Evolutionary conservation across 2,797 vertebrate species (phyloP), one percentile per base, ranked within the genome.

Genomic region (Tympanoctomys barrerae): DNA sequence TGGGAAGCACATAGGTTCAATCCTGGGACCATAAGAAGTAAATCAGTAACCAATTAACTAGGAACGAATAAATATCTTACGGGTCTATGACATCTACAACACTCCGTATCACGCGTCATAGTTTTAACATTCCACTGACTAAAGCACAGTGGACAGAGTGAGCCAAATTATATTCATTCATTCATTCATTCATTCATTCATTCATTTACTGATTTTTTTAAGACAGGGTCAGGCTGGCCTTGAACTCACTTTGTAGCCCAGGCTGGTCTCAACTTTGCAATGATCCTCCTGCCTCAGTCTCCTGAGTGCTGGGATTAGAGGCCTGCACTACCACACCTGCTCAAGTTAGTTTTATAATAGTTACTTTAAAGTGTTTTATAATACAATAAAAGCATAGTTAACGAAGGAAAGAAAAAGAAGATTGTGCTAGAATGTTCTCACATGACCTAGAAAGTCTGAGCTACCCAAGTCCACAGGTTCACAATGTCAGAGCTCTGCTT

Each of bases 331-430:
- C 49, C 49, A 49, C 49, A 49, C 49, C 49, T 11, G 11, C 49
- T 49, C 49, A 49, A 49, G 11, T 49, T 49, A 49, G 8, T 71
- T 62, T 77, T 57, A 2, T 28, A 77, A n/a, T 61, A 22, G 0
- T 2, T 61, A 19, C 24, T 87, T 92, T 49, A 89, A 92, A 89
- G 26, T 22, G 49, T 52, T 80, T 52, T 77, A 93, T 89, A 31
- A 33, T 61, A 86, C 0, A 0, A 57, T 61, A 85, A 42, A 42
- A 87, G 16, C 12, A 52, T 10, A 36, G 12, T 54, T 21, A 31
- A 59, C 26, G 91, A 26, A 26, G 11, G 36, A 73, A 71, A 85
- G 52, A 62, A 33, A 87, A 89, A 8, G 3, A 1, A 82, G 33
- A 49, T 1, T 16, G 36, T 2, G 24, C 13, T n/a, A 16, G 14